phyloP scores from a whole-genome alignment of 2,888 invertebrate species.

The Metalampra italica region DNA sequence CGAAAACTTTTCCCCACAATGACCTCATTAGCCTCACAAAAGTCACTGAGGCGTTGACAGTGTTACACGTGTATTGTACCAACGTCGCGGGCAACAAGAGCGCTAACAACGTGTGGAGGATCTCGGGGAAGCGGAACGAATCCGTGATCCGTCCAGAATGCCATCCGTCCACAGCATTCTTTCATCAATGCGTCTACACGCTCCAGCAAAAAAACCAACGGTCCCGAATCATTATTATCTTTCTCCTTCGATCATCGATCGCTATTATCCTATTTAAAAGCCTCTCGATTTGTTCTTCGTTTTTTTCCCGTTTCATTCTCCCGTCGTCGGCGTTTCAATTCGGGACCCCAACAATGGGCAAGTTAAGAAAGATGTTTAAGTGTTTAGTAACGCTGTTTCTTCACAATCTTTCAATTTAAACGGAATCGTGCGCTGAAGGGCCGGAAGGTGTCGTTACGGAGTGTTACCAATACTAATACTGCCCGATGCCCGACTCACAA shows the following conservation, averaged over 20 bases:
- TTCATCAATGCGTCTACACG: conserved; percentile 56
- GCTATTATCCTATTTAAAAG: conserved; percentile 78
- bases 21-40: conserved; percentile 69
- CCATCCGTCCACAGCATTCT: conserved; percentile 48
- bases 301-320: conserved; percentile 62
- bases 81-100: conserved; percentile 66
- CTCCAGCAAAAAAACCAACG: conserved; percentile 61
- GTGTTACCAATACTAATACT: conserved; percentile 65
- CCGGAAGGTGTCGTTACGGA: conserved; percentile 76
- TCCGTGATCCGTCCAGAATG: conserved; percentile 62
- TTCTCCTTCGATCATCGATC: conserved; percentile 74
- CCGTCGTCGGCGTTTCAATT: conserved; percentile 69
- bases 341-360: conserved; percentile 64
- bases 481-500: conserved; percentile 37
- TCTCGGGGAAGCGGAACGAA: conserved; percentile 74
- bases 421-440: conserved; percentile 67
- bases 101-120: conserved; percentile 74
- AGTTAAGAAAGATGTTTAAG: conserved; percentile 78
- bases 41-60: conserved; percentile 64
- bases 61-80: conserved; percentile 47
- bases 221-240: conserved; percentile 74
- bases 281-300: conserved; percentile 74
- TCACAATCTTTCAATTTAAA: conserved; percentile 75
- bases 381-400: conserved; percentile 77
- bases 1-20: conserved; percentile 59